phyloP scores from a whole-genome alignment of 2,113 vertebrate species.

The Cygnus atratus region DNA sequence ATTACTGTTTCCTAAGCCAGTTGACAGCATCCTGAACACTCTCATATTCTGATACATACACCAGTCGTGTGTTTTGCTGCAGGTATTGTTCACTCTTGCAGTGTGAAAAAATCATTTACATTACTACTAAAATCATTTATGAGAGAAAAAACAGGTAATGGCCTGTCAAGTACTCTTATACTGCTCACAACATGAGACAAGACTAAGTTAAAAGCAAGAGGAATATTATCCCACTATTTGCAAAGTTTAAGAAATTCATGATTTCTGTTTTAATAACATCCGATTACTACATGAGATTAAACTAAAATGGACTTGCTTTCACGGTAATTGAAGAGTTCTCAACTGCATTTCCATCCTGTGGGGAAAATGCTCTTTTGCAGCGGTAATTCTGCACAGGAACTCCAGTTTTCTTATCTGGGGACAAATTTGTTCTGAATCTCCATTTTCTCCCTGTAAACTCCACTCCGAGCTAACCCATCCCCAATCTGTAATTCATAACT shows the following conservation, averaged over 20 bases:
- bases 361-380: background rate
- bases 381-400: background rate
- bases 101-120: no score
- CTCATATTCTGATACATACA: background rate
- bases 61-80: background rate
- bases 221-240: background rate
- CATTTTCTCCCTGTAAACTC: background rate
- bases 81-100: background rate
- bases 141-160: background rate
- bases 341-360: background rate
- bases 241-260: background rate
- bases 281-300: background rate
- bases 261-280: background rate
- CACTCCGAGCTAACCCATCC: background rate
- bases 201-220: background rate
- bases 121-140: background rate
- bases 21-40: background rate
- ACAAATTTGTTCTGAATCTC: background rate
- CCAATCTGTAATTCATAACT: background rate
- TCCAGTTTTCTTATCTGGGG: background rate
- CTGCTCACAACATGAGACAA: background rate
- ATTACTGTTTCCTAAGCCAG: background rate
- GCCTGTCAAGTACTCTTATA: background rate
- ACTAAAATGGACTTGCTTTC: background rate
- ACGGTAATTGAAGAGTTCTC: background rate